Evolutionary conservation across 2,797 vertebrate species (phyloP), one percentile per base, ranked within the genome.

Genomic region (Macropus fuliginosus): DNA sequence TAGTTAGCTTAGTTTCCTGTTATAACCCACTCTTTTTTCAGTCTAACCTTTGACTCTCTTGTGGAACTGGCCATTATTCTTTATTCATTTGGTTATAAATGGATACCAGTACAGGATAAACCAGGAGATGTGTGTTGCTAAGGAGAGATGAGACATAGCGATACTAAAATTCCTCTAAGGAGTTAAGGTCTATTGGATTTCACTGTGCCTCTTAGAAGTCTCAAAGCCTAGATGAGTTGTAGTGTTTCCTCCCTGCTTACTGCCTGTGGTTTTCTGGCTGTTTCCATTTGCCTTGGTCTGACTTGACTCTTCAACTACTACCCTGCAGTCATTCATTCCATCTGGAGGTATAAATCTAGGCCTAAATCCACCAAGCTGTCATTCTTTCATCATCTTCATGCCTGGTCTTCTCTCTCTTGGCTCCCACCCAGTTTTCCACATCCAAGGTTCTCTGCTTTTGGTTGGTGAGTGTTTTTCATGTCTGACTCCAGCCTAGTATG

Each of bases 141-240:
- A 46, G 46, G 94, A 95, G 46, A 90, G 18, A 92, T 4, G 55
- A 91, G 90, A 94, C 31, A 14, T 3, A 59, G 62, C n/a, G 52
- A 18, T 52, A 16, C 10, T 62, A 50, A 91, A 40, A 52, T 57
- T 92, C 59, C 56, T 89, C 90, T 14, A 91, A 3, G 91, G 91
- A 92, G 6, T 56, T 57, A 90, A 89, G 34, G 1, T 13, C 54
- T 91, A 55, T n/a, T 74, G 91, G 55, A 94, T 93, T 40, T 1
- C 29, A 1, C n/a, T 89, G 90, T 56, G 29, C 66, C 18, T 52
- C 62, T 5, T 40, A 27, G 55, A 94, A 93, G 91, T 5, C 28
- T 54, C 57, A 59, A 92, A 91, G n/a, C 54, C 94, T 89, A 5
- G 4, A 81, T 90, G 90, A 90, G 62, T 91, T 91, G n/a, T 66